A percentile compares a stretch with the other conserved stretches of the same genome.
These are phyloP conservation scores for Ambastaia sidthimunki DNA, from an alignment of 2,797 vertebrate species.

Conservation along the genomic window DNA sequence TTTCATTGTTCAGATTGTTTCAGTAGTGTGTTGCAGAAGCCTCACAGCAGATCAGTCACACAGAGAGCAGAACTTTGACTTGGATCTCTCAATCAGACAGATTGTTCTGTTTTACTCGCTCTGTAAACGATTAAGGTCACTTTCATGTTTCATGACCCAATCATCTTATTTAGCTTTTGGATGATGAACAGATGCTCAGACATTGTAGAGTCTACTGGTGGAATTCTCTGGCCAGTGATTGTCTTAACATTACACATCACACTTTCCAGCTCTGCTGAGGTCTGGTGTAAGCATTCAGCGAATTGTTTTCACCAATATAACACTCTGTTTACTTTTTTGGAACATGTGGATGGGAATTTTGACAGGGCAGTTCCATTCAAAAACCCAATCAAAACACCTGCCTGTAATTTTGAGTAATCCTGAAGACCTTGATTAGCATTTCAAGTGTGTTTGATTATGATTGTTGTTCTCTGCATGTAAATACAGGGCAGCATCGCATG, in stretches of 20 bases:
- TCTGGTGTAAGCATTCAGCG: not conserved
- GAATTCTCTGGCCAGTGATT: not conserved
- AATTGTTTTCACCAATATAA: slow-evolving; percentile 1
- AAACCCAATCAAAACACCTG: no score
- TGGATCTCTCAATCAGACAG: not conserved
- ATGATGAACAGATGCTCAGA: slow-evolving; percentile 23
- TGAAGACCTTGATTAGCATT: no score
- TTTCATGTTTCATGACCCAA: not conserved
- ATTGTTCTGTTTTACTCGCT: not conserved
- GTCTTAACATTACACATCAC: not conserved
- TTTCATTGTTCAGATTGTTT: slow-evolving; percentile 10
- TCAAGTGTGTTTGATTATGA: no score
- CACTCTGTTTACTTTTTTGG: not conserved
- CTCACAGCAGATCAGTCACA: slow-evolving; percentile 11
- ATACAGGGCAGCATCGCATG: no score
- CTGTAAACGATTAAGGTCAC: not conserved
- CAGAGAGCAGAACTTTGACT: slow-evolving; percentile 1
- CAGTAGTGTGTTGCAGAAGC: not conserved
- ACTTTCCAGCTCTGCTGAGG: not conserved
- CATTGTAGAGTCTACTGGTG: not conserved
- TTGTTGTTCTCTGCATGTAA: no score
- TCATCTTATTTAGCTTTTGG: not conserved
- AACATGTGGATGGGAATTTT: not conserved
- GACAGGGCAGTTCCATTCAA: no score
- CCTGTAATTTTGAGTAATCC: no score